Percentiles rank a stretch among this genome's conserved stretches.
These are phyloP conservation scores for Thunnus thynnus DNA, from an alignment of 2,113 vertebrate species.

Conservation along the genomic window DNA sequence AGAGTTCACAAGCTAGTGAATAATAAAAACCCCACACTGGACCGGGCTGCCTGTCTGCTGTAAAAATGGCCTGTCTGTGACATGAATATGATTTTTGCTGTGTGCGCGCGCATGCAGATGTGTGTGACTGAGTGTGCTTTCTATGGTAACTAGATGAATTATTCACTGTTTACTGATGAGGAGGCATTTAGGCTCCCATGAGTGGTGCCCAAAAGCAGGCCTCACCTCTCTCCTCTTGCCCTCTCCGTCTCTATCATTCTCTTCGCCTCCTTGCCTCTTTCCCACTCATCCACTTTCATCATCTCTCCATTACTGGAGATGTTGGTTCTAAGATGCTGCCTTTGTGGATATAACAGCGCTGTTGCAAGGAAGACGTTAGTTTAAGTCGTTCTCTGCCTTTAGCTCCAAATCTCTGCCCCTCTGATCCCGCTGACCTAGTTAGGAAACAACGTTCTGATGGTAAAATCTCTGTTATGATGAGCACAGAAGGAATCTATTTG, in stretches of 20 bases:
- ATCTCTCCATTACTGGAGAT: slow-evolving; percentile 24
- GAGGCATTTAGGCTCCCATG: slow-evolving; percentile 87
- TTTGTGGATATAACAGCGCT: slow-evolving; percentile 9
- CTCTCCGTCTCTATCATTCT: slow-evolving; percentile 52
- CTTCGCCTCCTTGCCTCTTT: slow-evolving; percentile 40
- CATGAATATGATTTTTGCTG: slow-evolving; percentile 72
- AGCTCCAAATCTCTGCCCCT: slow-evolving; percentile 20
- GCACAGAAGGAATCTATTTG: slow-evolving; percentile 50
- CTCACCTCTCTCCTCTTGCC: slow-evolving; percentile 63
- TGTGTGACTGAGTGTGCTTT: slow-evolving; percentile 51
- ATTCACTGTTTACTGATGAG: slow-evolving; percentile 88
- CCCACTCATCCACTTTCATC: slow-evolving; percentile 35
- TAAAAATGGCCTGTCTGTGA: slow-evolving; percentile 73
- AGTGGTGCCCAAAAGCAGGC: slow-evolving; percentile 76
- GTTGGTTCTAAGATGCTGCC: slow-evolving; percentile 15
- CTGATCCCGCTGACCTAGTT: slow-evolving; percentile 61
- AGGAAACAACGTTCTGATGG: slow-evolving; percentile 44
- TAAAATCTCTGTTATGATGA: slow-evolving; percentile 40
- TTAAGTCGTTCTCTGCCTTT: slow-evolving; percentile 9
- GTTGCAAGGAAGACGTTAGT: neutral
- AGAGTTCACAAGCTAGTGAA: slow-evolving; percentile 84
- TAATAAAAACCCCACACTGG: slow-evolving; percentile 76
- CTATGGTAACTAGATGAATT: slow-evolving; percentile 87
- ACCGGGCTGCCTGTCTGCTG: slow-evolving; percentile 62
- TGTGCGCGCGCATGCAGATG: slow-evolving; percentile 20